phyloP scores from a whole-genome alignment of 2,888 invertebrate species.

The Nomada goodeniana region DNA sequence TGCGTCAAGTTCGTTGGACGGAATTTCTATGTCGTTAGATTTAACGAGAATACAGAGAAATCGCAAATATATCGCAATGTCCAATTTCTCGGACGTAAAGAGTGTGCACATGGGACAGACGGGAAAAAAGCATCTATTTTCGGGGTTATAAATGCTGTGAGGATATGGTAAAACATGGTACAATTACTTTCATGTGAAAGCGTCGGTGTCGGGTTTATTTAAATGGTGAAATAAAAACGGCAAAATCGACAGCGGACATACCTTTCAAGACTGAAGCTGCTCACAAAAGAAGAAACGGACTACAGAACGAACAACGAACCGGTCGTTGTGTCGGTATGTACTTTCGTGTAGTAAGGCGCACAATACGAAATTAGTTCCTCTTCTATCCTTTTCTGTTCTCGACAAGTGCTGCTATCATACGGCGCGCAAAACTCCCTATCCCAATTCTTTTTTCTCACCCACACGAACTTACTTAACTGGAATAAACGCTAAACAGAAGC shows the following conservation, averaged over 20 bases:
- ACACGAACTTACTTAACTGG: too few relatives aligned
- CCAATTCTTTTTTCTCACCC: not conserved
- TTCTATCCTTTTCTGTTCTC: conserved; percentile 47
- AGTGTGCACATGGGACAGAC: conserved; percentile 72
- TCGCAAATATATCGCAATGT: conserved; percentile 9
- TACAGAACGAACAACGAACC: conserved; percentile 74
- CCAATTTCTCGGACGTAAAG: conserved; percentile 29
- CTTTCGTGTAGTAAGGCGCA: conserved; percentile 58
- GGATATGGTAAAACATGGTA: conserved; percentile 22
- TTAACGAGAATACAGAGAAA: not conserved
- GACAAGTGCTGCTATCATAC: conserved; percentile 9
- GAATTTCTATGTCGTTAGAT: not conserved
- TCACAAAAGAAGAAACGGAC: conserved; percentile 65
- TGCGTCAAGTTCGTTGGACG: not conserved
- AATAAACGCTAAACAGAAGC: too few relatives aligned
- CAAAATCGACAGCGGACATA: conserved; percentile 45
- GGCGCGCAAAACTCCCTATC: conserved; percentile 34
- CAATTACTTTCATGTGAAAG: conserved; percentile 1
- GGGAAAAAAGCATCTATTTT: conserved; percentile 39
- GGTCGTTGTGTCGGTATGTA: conserved; percentile 66
- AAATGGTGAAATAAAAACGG: not conserved
- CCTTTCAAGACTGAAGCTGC: conserved; percentile 71
- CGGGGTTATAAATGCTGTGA: conserved; percentile 44
- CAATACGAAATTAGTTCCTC: conserved; percentile 58
- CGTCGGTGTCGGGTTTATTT: conserved; percentile 4